A percentile compares a stretch with the other conserved stretches of the same genome.
These are phyloP conservation scores for Vireo altiloquus DNA, from an alignment of 2,113 vertebrate genomes.

Conservation along the genomic window DNA sequence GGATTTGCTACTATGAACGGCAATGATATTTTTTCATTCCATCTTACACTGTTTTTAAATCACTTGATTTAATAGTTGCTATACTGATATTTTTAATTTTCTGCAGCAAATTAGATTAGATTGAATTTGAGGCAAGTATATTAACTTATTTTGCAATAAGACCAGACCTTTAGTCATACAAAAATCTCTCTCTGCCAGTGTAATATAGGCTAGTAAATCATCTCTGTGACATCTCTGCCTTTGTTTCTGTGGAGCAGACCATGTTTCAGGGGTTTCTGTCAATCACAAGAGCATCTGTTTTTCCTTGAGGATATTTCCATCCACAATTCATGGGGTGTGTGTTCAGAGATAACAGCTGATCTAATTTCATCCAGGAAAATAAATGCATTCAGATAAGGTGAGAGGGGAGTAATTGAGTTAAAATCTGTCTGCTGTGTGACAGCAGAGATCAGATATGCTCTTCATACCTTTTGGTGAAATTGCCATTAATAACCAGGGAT, in stretches of 20 bases:
- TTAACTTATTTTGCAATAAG: background rate
- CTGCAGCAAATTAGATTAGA: background rate
- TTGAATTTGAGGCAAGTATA: background rate
- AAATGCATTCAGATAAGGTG: slow-evolving; percentile 38
- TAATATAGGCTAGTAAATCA: slow-evolving; percentile 27
- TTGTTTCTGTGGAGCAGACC: slow-evolving; percentile 37
- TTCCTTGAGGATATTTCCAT: slow-evolving; percentile 24
- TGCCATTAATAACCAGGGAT: background rate
- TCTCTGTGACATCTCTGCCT: slow-evolving; percentile 9
- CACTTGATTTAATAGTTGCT: background rate
- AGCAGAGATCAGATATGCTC: slow-evolving; percentile 18
- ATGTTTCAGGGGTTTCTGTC: background rate
- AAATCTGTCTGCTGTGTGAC: slow-evolving; percentile 5
- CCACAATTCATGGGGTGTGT: background rate
- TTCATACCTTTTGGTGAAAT: background rate
- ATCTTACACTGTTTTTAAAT: background rate
- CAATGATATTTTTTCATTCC: background rate
- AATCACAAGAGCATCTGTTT: slow-evolving; percentile 21
- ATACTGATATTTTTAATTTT: slow-evolving; percentile 8
- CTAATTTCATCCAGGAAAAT: slow-evolving; percentile 34
- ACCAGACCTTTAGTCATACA: background rate
- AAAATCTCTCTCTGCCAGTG: background rate
- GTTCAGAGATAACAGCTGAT: slow-evolving; percentile 42
- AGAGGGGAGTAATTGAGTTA: slow-evolving; percentile 44
- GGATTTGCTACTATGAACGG: background rate